A percentile compares a stretch with the other conserved stretches of the same genome.
These are phyloP conservation scores for Tinea trinotella DNA, from an alignment of 2,888 invertebrate genomes.

Conservation along the genomic window DNA sequence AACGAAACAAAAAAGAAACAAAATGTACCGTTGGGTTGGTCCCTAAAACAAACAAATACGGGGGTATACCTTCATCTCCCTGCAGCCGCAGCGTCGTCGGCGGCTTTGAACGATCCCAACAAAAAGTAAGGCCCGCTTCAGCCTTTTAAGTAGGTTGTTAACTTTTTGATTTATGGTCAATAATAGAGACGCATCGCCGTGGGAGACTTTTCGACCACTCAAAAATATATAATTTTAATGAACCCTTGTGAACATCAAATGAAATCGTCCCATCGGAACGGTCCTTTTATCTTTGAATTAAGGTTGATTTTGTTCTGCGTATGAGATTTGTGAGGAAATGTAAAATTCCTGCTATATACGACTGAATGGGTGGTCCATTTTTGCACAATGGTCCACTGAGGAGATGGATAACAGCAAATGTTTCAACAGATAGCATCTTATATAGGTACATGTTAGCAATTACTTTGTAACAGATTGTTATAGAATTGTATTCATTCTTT, in stretches of 20 bases:
- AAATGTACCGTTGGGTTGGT: constrained; percentile 62
- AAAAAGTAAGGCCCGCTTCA: constrained; percentile 61
- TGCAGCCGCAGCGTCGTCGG: constrained; percentile 54
- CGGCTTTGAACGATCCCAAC: constrained; percentile 57
- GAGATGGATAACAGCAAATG: neutral
- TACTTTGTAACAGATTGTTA: neutral
- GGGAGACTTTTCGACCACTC: constrained; percentile 62
- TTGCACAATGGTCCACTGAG: constrained; percentile 3
- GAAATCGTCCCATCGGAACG: constrained; percentile 28
- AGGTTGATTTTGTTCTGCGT: neutral
- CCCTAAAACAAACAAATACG: constrained; percentile 68
- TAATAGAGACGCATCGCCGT: constrained; percentile 71
- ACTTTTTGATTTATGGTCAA: constrained; percentile 72
- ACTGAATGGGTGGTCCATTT: constrained; percentile 16
- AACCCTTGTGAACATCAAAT: constrained; percentile 61
- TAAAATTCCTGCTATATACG: neutral
- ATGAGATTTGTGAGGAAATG: neutral
- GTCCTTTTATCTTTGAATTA: constrained; percentile 16
- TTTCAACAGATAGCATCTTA: neutral
- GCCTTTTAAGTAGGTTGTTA: constrained; percentile 73
- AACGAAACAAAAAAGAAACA: constrained; percentile 48
- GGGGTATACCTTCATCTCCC: constrained; percentile 45
- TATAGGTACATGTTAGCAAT: neutral
- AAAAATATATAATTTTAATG: constrained; percentile 64
- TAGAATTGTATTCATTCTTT: neutral